These are phyloP conservation scores for Clarias pachynema DNA, from an alignment of 2,797 vertebrate species.

Conservation along the genomic window DNA sequence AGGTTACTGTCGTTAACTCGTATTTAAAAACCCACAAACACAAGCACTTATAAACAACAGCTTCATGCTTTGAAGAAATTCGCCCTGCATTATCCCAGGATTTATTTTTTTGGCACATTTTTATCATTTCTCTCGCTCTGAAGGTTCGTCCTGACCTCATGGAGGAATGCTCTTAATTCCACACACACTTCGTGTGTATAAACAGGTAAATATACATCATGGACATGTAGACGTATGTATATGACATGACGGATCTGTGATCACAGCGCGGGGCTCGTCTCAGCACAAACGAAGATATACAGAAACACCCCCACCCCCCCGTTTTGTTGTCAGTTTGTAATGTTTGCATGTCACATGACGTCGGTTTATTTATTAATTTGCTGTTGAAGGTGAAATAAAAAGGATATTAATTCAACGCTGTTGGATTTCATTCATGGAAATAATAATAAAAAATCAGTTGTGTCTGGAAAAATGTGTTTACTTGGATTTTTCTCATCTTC, in stretches of 20 bases:
- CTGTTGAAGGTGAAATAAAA: slow-evolving; percentile 72
- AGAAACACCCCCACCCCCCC: neutral
- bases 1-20: neutral
- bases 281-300: slow-evolving; percentile 50
- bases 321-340: slow-evolving; percentile 71
- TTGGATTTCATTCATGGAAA: neutral
- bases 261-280: neutral
- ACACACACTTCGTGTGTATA: neutral
- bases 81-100: neutral
- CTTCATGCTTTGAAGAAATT: neutral
- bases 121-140: neutral
- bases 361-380: slow-evolving; percentile 87
- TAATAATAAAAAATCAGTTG: neutral
- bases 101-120: too few species aligned
- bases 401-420: slow-evolving; percentile 48
- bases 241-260: neutral
- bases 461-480: neutral
- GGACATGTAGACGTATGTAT: too few species aligned
- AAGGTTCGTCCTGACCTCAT: neutral
- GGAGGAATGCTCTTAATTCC: neutral
- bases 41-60: neutral
- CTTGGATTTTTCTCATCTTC: too few species aligned
- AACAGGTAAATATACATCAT: neutral
- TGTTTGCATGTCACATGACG: slow-evolving; percentile 78
- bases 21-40: neutral